Evolutionary conservation across 2,888 invertebrate species (phyloP), one percentile per base, ranked within the genome.

Genomic region (Coelinius sp.): DNA sequence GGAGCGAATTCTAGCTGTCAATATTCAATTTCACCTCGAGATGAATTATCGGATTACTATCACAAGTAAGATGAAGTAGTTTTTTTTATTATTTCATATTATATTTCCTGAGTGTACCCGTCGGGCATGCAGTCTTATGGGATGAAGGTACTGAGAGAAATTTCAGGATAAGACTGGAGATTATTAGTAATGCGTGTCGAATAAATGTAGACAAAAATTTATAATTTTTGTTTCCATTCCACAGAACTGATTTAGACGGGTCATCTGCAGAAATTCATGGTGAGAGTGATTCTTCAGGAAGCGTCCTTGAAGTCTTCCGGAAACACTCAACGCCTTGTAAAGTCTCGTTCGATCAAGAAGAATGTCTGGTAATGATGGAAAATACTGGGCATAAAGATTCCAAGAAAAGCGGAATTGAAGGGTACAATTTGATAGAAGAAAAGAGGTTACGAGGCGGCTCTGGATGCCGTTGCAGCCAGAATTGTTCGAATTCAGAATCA

Each of bases 361-460:
- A 35, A 14, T 7, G 1, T 0, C 27, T 6, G 8, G 35, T 4
- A 59, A 31, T 31, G 17, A 31, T 31, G 4, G 17, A 20, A 20
- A 59, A 20, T 59, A 1, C 1, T 5, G 6, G 4, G n/a, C 3
- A 27, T 0, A 35, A 31, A 59, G 31, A 5, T 17, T 17, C 12
- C 5, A 17, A 38, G 38, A 20, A 62, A 0, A 8, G 7, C 7
- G 2, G 5, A 38, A 6, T 35, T 8, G 22, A 31, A 10, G 22
- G 20, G 8, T 10, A 1, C 0, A 20, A 2, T 62, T 4, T 12
- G 0, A 7, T 12, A 8, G 35, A 38, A 22, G 62, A 62, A 35
- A 14, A 35, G 38, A 35, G 62, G n/a, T 62, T 62, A 62, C 62
- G 62, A 0, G 62, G 62, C 7, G 62, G 62, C n/a, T 38, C 38